phyloP scores from a whole-genome alignment of 2,888 invertebrate species.

The Lymantria dispar region DNA sequence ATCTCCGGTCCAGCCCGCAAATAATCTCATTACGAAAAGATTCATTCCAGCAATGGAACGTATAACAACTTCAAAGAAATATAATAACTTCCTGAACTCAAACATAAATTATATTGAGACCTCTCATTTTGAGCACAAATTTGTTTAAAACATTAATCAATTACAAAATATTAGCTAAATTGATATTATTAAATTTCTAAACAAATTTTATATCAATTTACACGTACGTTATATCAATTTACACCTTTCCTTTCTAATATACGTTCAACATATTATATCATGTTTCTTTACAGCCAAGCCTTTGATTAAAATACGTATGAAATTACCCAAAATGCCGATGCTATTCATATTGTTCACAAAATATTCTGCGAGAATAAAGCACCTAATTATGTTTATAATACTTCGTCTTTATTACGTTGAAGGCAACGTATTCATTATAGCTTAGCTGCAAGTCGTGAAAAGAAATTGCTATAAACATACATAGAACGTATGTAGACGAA shows the following conservation, averaged over 20 bases:
- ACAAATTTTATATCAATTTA: neutral
- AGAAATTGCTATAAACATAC: too few species aligned
- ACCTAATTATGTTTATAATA: conserved; percentile 27
- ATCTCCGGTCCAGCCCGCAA: too few species aligned
- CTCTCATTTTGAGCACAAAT: too few species aligned
- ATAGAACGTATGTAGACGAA: too few species aligned
- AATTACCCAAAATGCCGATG: conserved; percentile 29
- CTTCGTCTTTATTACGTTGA: conserved; percentile 19
- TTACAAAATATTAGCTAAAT: neutral
- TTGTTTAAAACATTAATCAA: neutral
- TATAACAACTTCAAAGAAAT: too few species aligned
- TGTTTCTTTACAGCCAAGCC: conserved; percentile 25
- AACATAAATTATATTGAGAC: too few species aligned
- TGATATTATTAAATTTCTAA: neutral
- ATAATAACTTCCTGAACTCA: too few species aligned
- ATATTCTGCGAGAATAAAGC: conserved; percentile 24
- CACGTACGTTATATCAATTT: conserved; percentile 16
- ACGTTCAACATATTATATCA: conserved; percentile 24
- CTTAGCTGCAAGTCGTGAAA: conserved; percentile 6
- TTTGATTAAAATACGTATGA: conserved; percentile 35
- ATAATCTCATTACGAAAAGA: too few species aligned
- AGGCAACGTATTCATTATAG: conserved; percentile 18
- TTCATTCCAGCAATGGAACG: too few species aligned
- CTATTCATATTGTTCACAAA: conserved; percentile 30
- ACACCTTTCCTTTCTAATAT: conserved; percentile 17